Percentiles rank a stretch among this genome's conserved stretches.
These are phyloP conservation scores for Manacus vitellinus DNA, from an alignment of 2,113 vertebrate species.

Conservation along the genomic window DNA sequence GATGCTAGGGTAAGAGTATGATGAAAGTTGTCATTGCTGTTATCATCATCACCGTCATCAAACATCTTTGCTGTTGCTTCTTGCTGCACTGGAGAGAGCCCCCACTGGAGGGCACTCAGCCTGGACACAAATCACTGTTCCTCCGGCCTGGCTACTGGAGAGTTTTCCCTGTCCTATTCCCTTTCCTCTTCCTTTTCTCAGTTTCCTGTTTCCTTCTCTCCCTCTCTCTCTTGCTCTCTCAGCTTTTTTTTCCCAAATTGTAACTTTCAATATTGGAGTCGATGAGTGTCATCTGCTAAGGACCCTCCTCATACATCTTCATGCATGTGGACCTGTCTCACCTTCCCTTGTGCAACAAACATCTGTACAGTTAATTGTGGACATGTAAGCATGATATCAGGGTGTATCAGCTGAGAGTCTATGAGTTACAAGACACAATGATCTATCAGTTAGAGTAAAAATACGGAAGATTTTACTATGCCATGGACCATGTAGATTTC, in stretches of 20 bases:
- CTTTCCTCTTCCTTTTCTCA: background rate
- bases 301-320: background rate
- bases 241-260: background rate
- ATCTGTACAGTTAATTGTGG: fast-evolving
- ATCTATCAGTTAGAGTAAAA: background rate
- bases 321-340: background rate
- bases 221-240: background rate
- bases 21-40: background rate
- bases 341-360: background rate
- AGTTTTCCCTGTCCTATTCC: background rate
- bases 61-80: background rate
- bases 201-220: fast-evolving
- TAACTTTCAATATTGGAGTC: fast-evolving
- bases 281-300: fast-evolving
- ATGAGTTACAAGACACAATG: fast-evolving
- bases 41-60: background rate
- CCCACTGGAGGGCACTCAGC: fast-evolving
- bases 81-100: background rate
- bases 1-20: background rate
- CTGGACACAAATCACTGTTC: background rate
- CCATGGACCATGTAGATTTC: background rate
- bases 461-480: background rate
- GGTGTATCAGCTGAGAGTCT: background rate
- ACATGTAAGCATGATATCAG: fast-evolving
- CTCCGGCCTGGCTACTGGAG: background rate